phyloP scores from a whole-genome alignment of 2,113 vertebrate genomes.

The Setophaga kirtlandii region DNA sequence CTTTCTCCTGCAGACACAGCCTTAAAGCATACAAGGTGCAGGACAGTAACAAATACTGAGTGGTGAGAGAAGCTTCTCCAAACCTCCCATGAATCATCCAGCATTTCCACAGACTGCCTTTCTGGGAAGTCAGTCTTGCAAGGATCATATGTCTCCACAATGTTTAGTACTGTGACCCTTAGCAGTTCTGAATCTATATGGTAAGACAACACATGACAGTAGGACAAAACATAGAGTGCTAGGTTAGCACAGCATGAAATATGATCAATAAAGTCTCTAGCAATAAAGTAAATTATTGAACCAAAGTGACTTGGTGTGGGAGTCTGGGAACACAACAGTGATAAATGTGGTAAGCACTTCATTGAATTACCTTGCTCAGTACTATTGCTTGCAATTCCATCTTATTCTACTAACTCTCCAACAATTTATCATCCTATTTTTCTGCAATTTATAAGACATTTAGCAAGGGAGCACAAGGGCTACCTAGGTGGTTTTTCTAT shows the following conservation, averaged over 20 bases:
- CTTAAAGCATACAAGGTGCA: neutral
- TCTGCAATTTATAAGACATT: neutral
- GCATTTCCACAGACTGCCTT: neutral
- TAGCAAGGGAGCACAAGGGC: neutral
- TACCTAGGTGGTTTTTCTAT: neutral
- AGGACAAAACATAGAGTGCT: neutral
- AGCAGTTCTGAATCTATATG: neutral
- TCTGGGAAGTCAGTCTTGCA: neutral
- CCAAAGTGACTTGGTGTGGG: neutral
- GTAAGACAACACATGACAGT: neutral
- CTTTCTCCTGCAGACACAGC: neutral
- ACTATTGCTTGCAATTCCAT: neutral
- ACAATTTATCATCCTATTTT: neutral
- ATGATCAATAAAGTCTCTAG: constrained; percentile 2
- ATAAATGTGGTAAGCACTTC: constrained; percentile 7
- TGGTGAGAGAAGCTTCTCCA: neutral
- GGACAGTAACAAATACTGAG: neutral
- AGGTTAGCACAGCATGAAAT: neutral
- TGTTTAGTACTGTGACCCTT: neutral
- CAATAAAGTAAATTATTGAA: neutral
- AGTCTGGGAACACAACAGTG: neutral
- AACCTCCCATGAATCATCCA: neutral
- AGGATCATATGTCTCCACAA: neutral
- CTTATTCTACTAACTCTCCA: neutral
- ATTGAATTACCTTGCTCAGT: neutral